phyloP scores from a whole-genome alignment of 2,797 vertebrate genomes.

The Limnodromus scolopaceus region DNA sequence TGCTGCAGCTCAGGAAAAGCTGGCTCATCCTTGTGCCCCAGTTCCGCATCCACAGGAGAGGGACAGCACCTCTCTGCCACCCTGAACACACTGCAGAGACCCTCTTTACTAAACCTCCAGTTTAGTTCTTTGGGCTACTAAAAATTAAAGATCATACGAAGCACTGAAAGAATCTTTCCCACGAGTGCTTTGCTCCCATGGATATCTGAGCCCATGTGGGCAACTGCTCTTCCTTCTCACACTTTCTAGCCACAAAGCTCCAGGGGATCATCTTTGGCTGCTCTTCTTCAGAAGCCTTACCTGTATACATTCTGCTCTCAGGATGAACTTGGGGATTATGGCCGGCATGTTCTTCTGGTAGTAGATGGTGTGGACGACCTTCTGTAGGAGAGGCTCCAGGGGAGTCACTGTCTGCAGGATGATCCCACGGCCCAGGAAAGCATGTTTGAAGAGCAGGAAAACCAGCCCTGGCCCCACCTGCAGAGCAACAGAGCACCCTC shows the following conservation, averaged over 20 bases:
- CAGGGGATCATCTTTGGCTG: background rate
- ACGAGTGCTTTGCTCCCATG: rapidly evolving
- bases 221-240: background rate
- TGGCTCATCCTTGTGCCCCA: background rate
- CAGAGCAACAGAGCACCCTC: background rate
- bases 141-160: background rate
- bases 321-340: constrained; percentile 84
- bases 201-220: background rate
- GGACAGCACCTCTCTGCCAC: background rate
- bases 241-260: background rate
- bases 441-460: constrained; percentile 80
- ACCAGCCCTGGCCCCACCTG: constrained; percentile 88
- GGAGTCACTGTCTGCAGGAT: constrained; percentile 87
- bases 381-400: constrained; percentile 86
- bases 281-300: constrained; percentile 51
- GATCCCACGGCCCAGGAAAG: constrained; percentile 82
- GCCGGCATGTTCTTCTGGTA: constrained; percentile 80
- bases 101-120: background rate
- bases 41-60: background rate
- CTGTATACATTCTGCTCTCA: constrained; percentile 84
- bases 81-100: background rate
- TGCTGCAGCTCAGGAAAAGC: background rate
- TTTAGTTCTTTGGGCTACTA: background rate
- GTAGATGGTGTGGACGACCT: constrained; percentile 85
- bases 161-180: background rate